phyloP scores from a whole-genome alignment of 2,888 invertebrate species.

The Drosophila algonquin region DNA sequence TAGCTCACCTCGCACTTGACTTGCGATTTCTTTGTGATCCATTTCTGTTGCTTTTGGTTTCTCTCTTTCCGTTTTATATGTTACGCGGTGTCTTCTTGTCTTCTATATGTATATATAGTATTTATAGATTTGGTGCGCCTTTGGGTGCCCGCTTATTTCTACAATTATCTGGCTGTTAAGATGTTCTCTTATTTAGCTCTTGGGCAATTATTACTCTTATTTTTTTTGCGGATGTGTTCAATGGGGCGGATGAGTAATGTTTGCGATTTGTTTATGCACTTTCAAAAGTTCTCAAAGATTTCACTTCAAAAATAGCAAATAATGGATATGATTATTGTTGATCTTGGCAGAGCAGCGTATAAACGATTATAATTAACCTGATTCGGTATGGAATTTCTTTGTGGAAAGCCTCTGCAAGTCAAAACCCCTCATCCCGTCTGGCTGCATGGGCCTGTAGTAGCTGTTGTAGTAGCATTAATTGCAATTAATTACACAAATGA shows the following conservation, averaged over 20 bases:
- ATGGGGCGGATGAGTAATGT: slow-evolving; percentile 69
- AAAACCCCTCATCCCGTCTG: neutral
- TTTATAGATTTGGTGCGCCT: slow-evolving; percentile 53
- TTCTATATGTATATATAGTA: slow-evolving; percentile 42
- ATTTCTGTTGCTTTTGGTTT: slow-evolving; percentile 54
- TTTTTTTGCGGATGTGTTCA: slow-evolving; percentile 36
- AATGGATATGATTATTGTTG: slow-evolving; percentile 25
- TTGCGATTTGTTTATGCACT: slow-evolving; percentile 31
- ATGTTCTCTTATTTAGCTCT: slow-evolving; percentile 25
- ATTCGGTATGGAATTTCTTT: slow-evolving; percentile 12
- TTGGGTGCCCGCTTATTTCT: slow-evolving; percentile 19
- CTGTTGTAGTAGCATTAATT: slow-evolving; percentile 52
- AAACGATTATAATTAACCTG: slow-evolving; percentile 19
- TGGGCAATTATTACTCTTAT: slow-evolving; percentile 26
- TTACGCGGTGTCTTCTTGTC: slow-evolving; percentile 2
- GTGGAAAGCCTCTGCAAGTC: slow-evolving; percentile 21
- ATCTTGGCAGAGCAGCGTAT: slow-evolving; percentile 49
- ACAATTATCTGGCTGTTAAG: slow-evolving; percentile 31
- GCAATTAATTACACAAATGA: slow-evolving; percentile 63
- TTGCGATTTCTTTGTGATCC: slow-evolving; percentile 82
- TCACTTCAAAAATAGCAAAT: slow-evolving; percentile 50
- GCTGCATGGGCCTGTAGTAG: slow-evolving; percentile 8
- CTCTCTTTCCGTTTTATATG: slow-evolving; percentile 13
- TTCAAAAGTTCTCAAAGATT: slow-evolving; percentile 27
- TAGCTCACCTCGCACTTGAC: slow-evolving; percentile 82